Conservation (phyloP, 2,113 vertebrate species). For the Datnioides undecimradiatus region DNA sequence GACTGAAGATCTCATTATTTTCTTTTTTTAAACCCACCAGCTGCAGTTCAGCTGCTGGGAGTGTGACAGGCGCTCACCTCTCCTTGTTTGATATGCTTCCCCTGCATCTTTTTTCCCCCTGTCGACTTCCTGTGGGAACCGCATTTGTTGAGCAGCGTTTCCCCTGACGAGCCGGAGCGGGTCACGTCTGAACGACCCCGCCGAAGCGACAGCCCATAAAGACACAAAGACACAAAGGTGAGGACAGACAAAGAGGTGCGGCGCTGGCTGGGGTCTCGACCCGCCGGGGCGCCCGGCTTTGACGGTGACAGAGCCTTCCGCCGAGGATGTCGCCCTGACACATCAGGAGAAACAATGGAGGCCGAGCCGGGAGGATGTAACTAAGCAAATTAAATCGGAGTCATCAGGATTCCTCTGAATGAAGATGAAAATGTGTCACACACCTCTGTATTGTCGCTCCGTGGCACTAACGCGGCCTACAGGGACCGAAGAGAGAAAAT, state of each 20-base stretch:
- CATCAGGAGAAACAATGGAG: conserved; percentile 68
- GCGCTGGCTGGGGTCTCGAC: conserved; percentile 59
- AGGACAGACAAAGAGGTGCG: conserved; percentile 64
- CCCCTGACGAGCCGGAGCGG: conserved; percentile 21
- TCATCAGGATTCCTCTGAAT: conserved; percentile 36
- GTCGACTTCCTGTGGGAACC: conserved; percentile 69
- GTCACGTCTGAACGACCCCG: conserved; percentile 47
- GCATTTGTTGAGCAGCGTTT: conserved; percentile 38
- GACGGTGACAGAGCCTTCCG: conserved; percentile 72
- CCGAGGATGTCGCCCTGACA: conserved; percentile 57
- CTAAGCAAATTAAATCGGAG: conserved; percentile 54
- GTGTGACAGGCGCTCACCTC: conserved; percentile 55
- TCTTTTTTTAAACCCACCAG: conserved; percentile 30
- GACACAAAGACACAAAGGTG: conserved; percentile 69
- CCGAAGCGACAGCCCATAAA: conserved; percentile 13
- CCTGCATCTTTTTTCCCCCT: conserved; percentile 26
- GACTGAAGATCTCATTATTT: background rate
- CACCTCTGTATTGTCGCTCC: conserved; percentile 42
- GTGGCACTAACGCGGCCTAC: background rate
- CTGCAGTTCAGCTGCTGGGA: conserved; percentile 44
- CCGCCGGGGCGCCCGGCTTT: conserved; percentile 27
- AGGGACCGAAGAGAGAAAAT: conserved; percentile 32
- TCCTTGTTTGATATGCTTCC: conserved; percentile 54
- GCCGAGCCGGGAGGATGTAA: conserved; percentile 41
- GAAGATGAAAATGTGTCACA: conserved; percentile 52